Evolutionary conservation across 2,888 invertebrate genomes (phyloP).

Genomic region (Drosophila acutilabella): DNA sequence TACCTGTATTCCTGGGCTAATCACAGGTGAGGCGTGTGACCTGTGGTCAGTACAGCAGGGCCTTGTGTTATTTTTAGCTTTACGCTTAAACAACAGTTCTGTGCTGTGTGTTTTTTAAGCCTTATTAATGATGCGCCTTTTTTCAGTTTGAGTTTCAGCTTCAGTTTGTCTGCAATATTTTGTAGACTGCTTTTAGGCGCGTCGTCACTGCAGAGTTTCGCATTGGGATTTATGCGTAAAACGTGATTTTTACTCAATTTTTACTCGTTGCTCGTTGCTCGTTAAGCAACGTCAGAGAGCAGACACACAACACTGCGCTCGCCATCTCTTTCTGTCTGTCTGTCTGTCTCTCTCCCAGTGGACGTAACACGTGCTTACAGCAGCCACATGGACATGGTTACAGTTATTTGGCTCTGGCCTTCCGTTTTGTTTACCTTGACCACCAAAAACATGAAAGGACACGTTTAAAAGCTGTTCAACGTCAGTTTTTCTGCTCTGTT

Average conservation of each 20-base stretch:
- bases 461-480: conserved; percentile 62
- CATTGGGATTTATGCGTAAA: conserved; percentile 57
- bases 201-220: conserved; percentile 19
- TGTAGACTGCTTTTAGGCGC: conserved; percentile 44
- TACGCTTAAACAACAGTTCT: conserved; percentile 21
- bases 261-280: conserved; percentile 15
- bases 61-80: not conserved
- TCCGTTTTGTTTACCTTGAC: conserved; percentile 63
- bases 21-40: conserved; percentile 8
- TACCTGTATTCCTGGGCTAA: conserved; percentile 20
- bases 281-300: conserved; percentile 31
- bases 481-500: conserved; percentile 28
- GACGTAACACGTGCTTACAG: conserved; percentile 45
- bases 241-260: conserved; percentile 70
- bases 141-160: not conserved
- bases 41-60: conserved; percentile 7
- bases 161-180: conserved; percentile 14
- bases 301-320: conserved; percentile 11
- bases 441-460: conserved; percentile 59
- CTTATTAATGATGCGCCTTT: conserved; percentile 43
- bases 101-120: conserved; percentile 11
- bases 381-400: conserved; percentile 41
- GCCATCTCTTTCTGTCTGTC: not conserved
- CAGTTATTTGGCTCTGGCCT: conserved; percentile 19
- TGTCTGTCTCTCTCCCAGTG: not conserved